Evolutionary conservation across 2,888 invertebrate genomes (phyloP).

Genomic region (Resseliella maxima): DNA sequence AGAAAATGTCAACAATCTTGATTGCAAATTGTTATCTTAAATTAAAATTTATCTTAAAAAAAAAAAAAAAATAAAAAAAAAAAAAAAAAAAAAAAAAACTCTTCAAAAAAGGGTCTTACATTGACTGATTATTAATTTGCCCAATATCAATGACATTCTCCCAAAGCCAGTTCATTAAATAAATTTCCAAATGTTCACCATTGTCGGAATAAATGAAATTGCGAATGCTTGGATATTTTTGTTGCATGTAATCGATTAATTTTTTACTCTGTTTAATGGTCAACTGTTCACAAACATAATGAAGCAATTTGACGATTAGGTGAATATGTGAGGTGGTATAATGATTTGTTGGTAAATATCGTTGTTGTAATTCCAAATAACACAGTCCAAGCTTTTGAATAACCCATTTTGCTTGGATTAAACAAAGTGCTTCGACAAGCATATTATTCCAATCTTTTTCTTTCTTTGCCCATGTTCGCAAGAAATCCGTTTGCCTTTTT

Average conservation of each 20-base stretch:
- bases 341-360: constrained; percentile 65
- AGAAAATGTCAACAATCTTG: neutral
- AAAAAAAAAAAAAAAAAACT: neutral
- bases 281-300: constrained; percentile 68
- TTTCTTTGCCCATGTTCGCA: constrained; percentile 63
- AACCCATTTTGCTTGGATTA: constrained; percentile 68
- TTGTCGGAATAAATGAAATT: constrained; percentile 64
- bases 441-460: constrained; percentile 67
- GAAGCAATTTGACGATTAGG: constrained; percentile 68
- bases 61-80: neutral
- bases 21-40: too few relatives aligned
- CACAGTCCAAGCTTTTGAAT: constrained; percentile 66
- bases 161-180: constrained; percentile 64
- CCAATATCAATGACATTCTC: constrained; percentile 62
- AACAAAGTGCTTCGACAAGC: constrained; percentile 70
- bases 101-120: neutral
- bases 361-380: constrained; percentile 62
- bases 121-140: neutral
- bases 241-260: constrained; percentile 61
- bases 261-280: constrained; percentile 62
- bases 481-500: constrained; percentile 59
- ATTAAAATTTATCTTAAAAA: too few relatives aligned
- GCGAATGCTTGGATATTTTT: constrained; percentile 58
- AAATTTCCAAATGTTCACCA: constrained; percentile 63
- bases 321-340: constrained; percentile 66